These are phyloP conservation scores for Microcebus lehilahytsara DNA, from an alignment of 2,113 vertebrate genomes.

Conservation along the genomic window DNA sequence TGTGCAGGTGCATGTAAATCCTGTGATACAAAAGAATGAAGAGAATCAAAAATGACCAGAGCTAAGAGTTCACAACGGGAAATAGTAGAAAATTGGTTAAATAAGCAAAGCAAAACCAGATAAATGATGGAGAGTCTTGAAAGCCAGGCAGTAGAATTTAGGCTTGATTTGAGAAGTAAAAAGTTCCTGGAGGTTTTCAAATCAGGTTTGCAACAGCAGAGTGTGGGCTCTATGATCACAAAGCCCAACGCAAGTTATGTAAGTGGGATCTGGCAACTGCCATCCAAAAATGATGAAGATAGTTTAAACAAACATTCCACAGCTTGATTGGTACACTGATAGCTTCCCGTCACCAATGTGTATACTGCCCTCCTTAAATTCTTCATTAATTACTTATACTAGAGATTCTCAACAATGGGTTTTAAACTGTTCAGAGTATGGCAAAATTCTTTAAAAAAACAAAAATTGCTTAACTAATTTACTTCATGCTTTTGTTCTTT, in stretches of 20 bases:
- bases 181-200: slow-evolving; percentile 36
- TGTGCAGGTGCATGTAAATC: background rate
- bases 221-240: background rate
- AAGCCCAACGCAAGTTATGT: background rate
- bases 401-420: background rate
- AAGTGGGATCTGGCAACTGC: background rate
- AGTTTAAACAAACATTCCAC: slow-evolving; percentile 50
- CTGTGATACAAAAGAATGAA: background rate
- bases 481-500: background rate
- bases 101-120: slow-evolving; percentile 21
- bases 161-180: background rate
- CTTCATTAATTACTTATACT: slow-evolving; percentile 12
- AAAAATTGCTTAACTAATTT: slow-evolving; percentile 16
- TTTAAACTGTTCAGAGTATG: background rate
- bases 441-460: slow-evolving; percentile 15
- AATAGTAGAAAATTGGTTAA: background rate
- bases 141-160: background rate
- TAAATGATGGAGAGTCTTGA: background rate
- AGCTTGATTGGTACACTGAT: background rate
- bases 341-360: background rate
- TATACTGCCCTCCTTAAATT: slow-evolving; percentile 45
- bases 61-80: background rate
- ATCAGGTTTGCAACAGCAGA: background rate
- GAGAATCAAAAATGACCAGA: background rate
- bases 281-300: background rate